Conservation (phyloP, 2,888 invertebrate species). For the Trichogramma dendrolimi region DNA sequence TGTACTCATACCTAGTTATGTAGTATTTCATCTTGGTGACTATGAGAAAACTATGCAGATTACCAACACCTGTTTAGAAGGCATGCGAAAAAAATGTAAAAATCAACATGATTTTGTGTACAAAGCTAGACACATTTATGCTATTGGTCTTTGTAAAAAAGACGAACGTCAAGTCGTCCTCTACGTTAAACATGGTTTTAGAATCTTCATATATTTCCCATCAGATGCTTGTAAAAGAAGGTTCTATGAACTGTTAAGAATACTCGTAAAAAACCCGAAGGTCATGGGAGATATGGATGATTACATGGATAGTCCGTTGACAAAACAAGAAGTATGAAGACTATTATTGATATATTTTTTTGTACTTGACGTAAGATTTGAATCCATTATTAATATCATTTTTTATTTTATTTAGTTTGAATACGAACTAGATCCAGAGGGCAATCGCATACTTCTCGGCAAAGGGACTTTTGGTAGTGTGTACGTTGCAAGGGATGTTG, state of each 20-base stretch:
- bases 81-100: conserved; percentile 71
- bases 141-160: conserved; percentile 89
- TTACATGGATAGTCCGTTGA: conserved; percentile 62
- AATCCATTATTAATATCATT: background rate
- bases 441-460: conserved; percentile 80
- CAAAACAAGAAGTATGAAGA: conserved; percentile 63
- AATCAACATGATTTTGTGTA: conserved; percentile 94
- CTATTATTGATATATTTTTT: background rate
- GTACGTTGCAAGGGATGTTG: conserved; percentile 88
- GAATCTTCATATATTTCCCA: conserved; percentile 71
- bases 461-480: conserved; percentile 95
- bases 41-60: conserved; percentile 90
- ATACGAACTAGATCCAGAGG: conserved; percentile 90
- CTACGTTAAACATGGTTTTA: conserved; percentile 93
- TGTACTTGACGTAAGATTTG: too few species aligned
- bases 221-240: conserved; percentile 79
- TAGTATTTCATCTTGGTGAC: conserved; percentile 90
- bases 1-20: conserved; percentile 90
- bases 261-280: too few species aligned
- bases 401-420: conserved; percentile 65
- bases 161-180: conserved; percentile 94
- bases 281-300: conserved; percentile 66
- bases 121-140: conserved; percentile 82
- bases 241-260: conserved; percentile 63
- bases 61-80: conserved; percentile 77